Conservation (phyloP, 2,888 invertebrate species). For the Ligdia adustata region DNA sequence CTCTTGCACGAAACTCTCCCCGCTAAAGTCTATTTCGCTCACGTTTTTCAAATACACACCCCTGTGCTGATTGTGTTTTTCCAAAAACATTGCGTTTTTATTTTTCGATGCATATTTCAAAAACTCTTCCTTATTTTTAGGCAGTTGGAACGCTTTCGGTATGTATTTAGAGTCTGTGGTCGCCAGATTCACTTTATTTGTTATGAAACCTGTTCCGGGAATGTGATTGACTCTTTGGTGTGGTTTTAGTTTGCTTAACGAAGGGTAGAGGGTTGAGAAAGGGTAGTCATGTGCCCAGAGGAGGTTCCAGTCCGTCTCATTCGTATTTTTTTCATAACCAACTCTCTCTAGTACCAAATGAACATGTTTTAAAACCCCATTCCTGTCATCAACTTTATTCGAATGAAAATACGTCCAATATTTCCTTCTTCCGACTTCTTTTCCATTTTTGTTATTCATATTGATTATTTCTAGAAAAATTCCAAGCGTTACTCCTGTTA, state of each 20-base stretch:
- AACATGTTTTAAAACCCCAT: slow-evolving; percentile 91
- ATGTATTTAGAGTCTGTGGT: slow-evolving; percentile 91
- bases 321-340: slow-evolving; percentile 86
- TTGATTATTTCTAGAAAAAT: slow-evolving; percentile 62
- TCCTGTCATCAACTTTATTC: slow-evolving; percentile 80
- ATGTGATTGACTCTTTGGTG: slow-evolving; percentile 96
- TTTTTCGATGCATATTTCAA: slow-evolving; percentile 86
- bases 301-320: slow-evolving; percentile 88
- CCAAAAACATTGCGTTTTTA: slow-evolving; percentile 91
- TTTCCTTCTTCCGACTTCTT: slow-evolving; percentile 38
- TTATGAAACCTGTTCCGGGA: slow-evolving; percentile 96
- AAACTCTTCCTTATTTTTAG: slow-evolving; percentile 88
- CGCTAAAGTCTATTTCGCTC: slow-evolving; percentile 87
- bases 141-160: slow-evolving; percentile 95
- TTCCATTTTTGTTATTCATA: slow-evolving; percentile 49
- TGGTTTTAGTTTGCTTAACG: slow-evolving; percentile 84
- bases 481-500: slow-evolving; percentile 62
- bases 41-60: slow-evolving; percentile 91
- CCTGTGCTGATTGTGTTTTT: slow-evolving; percentile 96
- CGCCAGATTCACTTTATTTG: slow-evolving; percentile 95
- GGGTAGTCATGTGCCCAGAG: slow-evolving; percentile 98
- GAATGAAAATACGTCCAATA: slow-evolving; percentile 85
- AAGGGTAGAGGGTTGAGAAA: slow-evolving; percentile 84
- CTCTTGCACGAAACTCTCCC: slow-evolving; percentile 95
- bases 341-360: slow-evolving; percentile 89